phyloP scores from a whole-genome alignment of 2,888 invertebrate species.

The Limnephilus lunatus region DNA sequence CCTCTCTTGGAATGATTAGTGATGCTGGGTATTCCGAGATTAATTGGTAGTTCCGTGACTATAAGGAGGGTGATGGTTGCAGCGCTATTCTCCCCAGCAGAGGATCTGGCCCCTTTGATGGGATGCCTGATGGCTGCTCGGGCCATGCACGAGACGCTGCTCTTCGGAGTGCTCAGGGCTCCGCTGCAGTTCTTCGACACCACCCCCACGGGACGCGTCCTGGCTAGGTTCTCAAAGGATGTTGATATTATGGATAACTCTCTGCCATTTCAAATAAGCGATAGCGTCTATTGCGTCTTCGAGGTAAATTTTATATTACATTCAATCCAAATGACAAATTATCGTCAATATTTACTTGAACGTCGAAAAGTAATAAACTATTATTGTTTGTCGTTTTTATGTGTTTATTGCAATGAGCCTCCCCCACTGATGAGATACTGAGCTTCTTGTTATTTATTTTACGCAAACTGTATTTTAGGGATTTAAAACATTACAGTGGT shows the following conservation, averaged over 20 bases:
- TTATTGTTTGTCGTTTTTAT: background rate
- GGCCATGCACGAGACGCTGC: conserved; percentile 78
- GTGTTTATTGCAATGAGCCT: background rate
- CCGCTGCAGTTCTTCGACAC: conserved; percentile 88
- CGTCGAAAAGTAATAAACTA: background rate
- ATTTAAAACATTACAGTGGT: background rate
- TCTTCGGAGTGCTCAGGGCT: conserved; percentile 80
- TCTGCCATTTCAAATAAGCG: conserved; percentile 81
- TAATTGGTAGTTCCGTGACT: conserved; percentile 27
- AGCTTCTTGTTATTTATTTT: background rate
- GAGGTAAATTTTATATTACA: conserved; percentile 81
- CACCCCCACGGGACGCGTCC: conserved; percentile 86
- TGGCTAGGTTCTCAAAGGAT: conserved; percentile 87
- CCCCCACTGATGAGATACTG: background rate
- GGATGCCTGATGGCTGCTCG: conserved; percentile 84
- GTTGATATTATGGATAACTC: conserved; percentile 84
- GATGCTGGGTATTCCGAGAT: background rate
- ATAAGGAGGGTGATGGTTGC: conserved; percentile 74
- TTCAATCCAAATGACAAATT: background rate
- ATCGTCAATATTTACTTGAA: background rate
- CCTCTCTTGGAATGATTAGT: background rate
- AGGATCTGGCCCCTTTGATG: conserved; percentile 83
- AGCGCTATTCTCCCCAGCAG: conserved; percentile 82
- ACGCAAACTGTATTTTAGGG: background rate
- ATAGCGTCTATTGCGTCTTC: conserved; percentile 83